phyloP scores from a whole-genome alignment of 2,888 invertebrate species.

The Drosophila robusta region DNA sequence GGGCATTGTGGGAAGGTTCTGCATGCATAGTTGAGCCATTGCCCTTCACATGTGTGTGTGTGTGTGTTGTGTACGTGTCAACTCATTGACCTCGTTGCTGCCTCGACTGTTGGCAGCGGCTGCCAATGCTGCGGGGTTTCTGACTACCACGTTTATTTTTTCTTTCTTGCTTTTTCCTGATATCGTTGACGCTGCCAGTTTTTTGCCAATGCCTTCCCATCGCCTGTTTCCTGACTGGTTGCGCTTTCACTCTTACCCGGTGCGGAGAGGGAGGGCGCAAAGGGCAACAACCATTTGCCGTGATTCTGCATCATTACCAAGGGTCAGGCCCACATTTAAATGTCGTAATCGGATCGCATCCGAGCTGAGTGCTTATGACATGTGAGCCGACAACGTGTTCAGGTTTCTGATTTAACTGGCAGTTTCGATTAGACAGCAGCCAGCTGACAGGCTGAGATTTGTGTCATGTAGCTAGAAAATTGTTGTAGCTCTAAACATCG shows the following conservation, averaged over 20 bases:
- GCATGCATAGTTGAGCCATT: constrained; percentile 49
- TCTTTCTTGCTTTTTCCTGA: constrained; percentile 37
- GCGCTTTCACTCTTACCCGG: constrained; percentile 24
- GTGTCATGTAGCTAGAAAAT: constrained; percentile 3
- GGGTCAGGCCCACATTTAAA: constrained; percentile 39
- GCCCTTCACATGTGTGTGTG: constrained; percentile 42
- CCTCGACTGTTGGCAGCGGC: constrained; percentile 1
- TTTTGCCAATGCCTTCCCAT: constrained; percentile 21
- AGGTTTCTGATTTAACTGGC: constrained; percentile 30
- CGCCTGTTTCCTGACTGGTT: constrained; percentile 28
- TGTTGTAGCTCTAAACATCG: background rate
- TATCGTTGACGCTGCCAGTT: constrained; percentile 48
- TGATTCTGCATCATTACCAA: constrained; percentile 44
- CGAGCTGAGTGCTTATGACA: constrained; percentile 56
- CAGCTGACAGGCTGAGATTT: constrained; percentile 10
- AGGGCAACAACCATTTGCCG: constrained; percentile 22
- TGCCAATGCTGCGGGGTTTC: constrained; percentile 9
- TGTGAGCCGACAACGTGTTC: constrained; percentile 26
- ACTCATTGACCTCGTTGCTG: constrained; percentile 73
- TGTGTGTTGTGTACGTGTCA: constrained; percentile 63
- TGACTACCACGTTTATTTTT: constrained; percentile 26
- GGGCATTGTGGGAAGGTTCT: constrained; percentile 13
- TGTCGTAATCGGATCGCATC: constrained; percentile 69
- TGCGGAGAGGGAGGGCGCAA: background rate
- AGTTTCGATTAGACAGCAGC: constrained; percentile 22